A percentile compares a stretch with the other conserved stretches of the same genome.
phyloP scores from a whole-genome alignment of 2,797 vertebrate genomes.

The Molothrus ater region DNA sequence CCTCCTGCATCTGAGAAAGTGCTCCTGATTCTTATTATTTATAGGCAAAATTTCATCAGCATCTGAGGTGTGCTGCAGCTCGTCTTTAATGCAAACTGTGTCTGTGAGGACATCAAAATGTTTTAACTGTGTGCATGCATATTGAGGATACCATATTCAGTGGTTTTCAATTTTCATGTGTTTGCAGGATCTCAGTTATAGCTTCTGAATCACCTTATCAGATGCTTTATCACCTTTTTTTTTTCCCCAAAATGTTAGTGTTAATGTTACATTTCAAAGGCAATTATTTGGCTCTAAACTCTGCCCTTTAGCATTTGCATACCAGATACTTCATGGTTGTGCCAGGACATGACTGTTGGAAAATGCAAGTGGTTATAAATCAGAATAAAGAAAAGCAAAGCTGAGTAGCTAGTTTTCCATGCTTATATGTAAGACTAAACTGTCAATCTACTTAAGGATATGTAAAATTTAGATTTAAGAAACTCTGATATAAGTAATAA shows the following conservation, averaged over 20 bases:
- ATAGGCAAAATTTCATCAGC: background rate
- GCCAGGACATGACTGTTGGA: conserved; percentile 7
- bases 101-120: background rate
- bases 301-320: conserved; percentile 14
- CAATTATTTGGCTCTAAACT: conserved; percentile 17
- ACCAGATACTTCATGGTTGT: background rate
- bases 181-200: background rate
- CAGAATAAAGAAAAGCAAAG: background rate
- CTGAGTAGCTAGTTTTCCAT: background rate
- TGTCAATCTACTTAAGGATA: background rate
- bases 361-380: conserved; percentile 8
- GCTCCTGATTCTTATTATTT: background rate
- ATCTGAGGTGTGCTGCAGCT: background rate
- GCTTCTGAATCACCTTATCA: background rate
- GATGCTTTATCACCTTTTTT: background rate
- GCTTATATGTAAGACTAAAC: background rate
- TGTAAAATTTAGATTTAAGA: background rate
- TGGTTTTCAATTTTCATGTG: background rate
- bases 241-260: background rate
- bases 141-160: background rate
- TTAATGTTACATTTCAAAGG: conserved; percentile 1
- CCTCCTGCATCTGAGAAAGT: background rate
- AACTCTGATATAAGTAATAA: background rate
- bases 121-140: background rate
- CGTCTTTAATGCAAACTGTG: background rate